Conservation (phyloP, 2,113 vertebrate species). For the Crypturellus undulatus region DNA sequence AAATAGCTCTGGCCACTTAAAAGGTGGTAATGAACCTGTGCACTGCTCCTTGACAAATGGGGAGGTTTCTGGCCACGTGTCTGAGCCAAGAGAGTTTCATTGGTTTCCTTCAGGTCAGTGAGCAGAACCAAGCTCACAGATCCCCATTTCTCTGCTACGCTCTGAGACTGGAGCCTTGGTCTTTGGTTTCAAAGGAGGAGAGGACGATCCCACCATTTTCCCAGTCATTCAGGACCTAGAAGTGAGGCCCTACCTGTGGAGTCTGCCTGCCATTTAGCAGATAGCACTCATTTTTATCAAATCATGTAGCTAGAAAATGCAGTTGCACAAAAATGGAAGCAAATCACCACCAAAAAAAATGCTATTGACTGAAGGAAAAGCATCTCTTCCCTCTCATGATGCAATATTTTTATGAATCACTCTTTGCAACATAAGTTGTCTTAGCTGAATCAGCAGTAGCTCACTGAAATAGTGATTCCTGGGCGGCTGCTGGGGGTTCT, state of each 20-base stretch:
- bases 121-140: background rate
- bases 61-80: background rate
- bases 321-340: background rate
- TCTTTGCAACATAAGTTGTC: background rate
- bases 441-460: background rate
- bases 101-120: background rate
- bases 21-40: background rate
- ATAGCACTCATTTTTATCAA: background rate
- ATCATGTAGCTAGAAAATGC: background rate
- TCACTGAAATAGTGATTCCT: background rate
- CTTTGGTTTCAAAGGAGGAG: background rate
- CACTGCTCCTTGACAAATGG: background rate
- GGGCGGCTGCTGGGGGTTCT: background rate
- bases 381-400: background rate
- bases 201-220: background rate
- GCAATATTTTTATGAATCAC: background rate
- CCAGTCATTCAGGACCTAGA: background rate
- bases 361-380: background rate
- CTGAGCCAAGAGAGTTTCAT: background rate
- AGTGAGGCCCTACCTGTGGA: background rate
- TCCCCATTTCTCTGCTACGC: background rate
- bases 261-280: background rate
- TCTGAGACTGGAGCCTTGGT: background rate
- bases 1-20: background rate
- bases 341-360: background rate